Evolutionary conservation across 2,113 vertebrate genomes (phyloP), one percentile per base, ranked within the genome.

Genomic region (Oceanites oceanicus): DNA sequence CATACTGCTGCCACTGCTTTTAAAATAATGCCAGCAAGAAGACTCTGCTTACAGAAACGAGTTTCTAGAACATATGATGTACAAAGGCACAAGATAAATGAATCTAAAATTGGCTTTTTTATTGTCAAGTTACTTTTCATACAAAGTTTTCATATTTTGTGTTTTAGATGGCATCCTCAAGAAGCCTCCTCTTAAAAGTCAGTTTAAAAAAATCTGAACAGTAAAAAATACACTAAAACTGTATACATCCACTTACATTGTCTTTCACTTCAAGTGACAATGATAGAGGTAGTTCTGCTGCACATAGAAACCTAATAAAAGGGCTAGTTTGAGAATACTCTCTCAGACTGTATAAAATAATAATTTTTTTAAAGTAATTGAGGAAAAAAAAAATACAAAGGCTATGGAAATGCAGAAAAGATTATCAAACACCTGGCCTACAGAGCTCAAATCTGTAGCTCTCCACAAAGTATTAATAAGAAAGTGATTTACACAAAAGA

Each of bases 401-500:
- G 67, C 75, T 70, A 56, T 44, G 23, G 49, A 96, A 86, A 86
- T 40, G 19, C 40, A 95, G 61, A 73, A 84, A 42, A 96, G 56
- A 91, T 74, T 81, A 89, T 70, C 72, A 86, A 93, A 84, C 81
- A 95, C 80, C 86, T 85, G 76, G 85, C 30, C 61, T 74, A 95
- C 85, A 89, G 75, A 96, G 84, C 90, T 96, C 93, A 83, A 65
- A 87, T 86, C 85, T 95, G 95, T 94, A 97, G 71, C 67, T 97
- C 96, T 96, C 92, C 96, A 97, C 71, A 52, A 97, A 97, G 96
- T 96, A 98, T 98, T 97, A 98, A 96, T 97, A 97, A 95, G 96
- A 98, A 97, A 93, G 92, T 97, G 98, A 98, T 98, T 98, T 98
- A 98, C 91, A 94, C 53, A 81, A 96, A 97, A 97, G 94, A 95